Conservation (phyloP, 2,113 vertebrate species). For the Perca fluviatilis region DNA sequence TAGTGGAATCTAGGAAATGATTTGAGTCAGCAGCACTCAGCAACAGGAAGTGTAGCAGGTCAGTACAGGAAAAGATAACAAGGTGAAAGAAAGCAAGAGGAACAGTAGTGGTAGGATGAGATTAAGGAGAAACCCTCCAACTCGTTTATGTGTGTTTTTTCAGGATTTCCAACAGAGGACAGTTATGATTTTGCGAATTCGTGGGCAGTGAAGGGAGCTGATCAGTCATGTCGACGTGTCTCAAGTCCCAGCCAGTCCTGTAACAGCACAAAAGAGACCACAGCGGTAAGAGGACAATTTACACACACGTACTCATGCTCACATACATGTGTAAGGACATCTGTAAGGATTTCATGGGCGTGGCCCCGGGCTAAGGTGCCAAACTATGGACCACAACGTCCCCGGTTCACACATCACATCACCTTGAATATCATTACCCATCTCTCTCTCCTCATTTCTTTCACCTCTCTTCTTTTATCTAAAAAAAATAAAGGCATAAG, state of each 20-base stretch:
- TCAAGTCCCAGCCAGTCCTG: slow-evolving; percentile 85
- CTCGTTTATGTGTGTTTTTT: slow-evolving; percentile 42
- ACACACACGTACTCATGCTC: not conserved
- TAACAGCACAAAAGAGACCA: slow-evolving; percentile 83
- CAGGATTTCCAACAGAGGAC: slow-evolving; percentile 90
- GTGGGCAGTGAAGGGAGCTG: slow-evolving; percentile 91
- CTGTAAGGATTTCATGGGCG: not conserved
- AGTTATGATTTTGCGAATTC: slow-evolving; percentile 96
- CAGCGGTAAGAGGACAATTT: slow-evolving; percentile 63
- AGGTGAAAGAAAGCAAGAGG: slow-evolving; percentile 63
- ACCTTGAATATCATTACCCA: not conserved
- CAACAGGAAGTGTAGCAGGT: slow-evolving; percentile 74
- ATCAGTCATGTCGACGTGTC: slow-evolving; percentile 86
- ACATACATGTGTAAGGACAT: not conserved
- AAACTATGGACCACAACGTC: not conserved
- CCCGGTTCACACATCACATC: not conserved
- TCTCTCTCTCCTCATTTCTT: not conserved
- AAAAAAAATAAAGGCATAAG: not conserved
- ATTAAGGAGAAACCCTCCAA: slow-evolving; percentile 65
- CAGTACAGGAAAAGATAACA: slow-evolving; percentile 78
- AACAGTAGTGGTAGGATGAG: slow-evolving; percentile 61
- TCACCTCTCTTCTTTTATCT: not conserved
- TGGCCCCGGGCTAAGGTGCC: not conserved
- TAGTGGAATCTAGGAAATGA: slow-evolving; percentile 70
- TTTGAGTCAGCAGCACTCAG: slow-evolving; percentile 63